Evolutionary conservation across 2,797 vertebrate genomes (phyloP), one percentile per base, ranked within the genome.

Genomic region (Bothrops alternatus): DNA sequence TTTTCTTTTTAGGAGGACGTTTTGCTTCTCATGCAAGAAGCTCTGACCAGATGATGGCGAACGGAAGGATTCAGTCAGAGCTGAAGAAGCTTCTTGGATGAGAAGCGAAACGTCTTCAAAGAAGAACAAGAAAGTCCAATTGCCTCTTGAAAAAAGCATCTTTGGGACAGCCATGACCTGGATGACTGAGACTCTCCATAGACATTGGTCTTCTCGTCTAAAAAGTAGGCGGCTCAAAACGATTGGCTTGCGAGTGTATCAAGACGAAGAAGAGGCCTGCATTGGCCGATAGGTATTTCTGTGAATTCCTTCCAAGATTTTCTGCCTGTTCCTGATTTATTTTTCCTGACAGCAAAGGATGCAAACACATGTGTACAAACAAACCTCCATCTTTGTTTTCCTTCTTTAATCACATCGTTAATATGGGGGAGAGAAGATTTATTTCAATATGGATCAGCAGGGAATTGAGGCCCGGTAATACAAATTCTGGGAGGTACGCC

Each of bases 211-310:
- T 96, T 97, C 97, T 96, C 95, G 96, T 97, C 94, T 94, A 92
- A 94, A 95, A 95, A 94, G 93, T 93, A 93, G 95, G 94, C 90
- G 90, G 93, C 93, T 97, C 47, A 47, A 47, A 47, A 94, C 96
- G 97, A 96, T 96, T 97, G 97, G 95, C 94, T 93, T 96, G 82
- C 92, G 95, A 95, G 93, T 96, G 92, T 94, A 96, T 88, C 87
- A 94, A 26, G 60, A 90, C 95, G 94, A 96, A 95, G 86, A 85
- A 63, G 11, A 55, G 11, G 53, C 53, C 11, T 20, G 16, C 50
- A 10, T 95, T 88, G 73, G 25, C 28, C 56, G 3, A 26, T 26
- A 42, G 11, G 12, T 89, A 57, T 28, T 91, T 73, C 63, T 57
- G 11, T 18, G 4, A 20, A 18, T 82, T 12, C 11, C 82, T 61